Conservation (phyloP, 1,140 invertebrate genomes). For the Hermetia illucens region DNA sequence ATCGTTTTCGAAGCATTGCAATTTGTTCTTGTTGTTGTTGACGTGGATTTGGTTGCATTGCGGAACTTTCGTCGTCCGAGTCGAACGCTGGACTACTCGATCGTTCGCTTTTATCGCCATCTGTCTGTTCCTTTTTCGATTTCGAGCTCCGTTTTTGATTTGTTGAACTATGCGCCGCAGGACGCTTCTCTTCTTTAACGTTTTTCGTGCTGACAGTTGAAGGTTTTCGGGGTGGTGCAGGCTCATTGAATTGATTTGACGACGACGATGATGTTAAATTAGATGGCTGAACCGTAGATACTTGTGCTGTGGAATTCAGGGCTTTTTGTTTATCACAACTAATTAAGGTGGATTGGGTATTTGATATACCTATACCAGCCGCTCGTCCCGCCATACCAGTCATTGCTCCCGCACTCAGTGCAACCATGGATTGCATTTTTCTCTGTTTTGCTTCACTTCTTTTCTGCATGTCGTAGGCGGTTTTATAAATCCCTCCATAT, state of each 20-base stretch:
- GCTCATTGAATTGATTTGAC: slow-evolving; percentile 4
- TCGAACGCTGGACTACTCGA: slow-evolving; percentile 92
- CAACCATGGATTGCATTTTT: slow-evolving; percentile 89
- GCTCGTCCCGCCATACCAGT: slow-evolving; percentile 77
- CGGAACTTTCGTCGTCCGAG: slow-evolving; percentile 76
- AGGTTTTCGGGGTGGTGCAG: no score
- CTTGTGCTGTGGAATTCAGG: slow-evolving; percentile 12
- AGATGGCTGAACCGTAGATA: not conserved
- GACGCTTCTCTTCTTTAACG: no score
- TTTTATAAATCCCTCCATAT: slow-evolving; percentile 96
- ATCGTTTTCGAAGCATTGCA: slow-evolving; percentile 22
- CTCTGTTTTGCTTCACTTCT: slow-evolving; percentile 91
- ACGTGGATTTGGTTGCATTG: slow-evolving; percentile 24
- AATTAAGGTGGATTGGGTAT: slow-evolving; percentile 54
- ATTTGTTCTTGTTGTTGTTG: slow-evolving; percentile 18
- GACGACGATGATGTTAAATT: slow-evolving; percentile 5
- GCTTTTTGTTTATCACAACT: slow-evolving; percentile 53
- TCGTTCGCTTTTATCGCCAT: slow-evolving; percentile 63
- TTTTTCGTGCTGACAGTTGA: no score
- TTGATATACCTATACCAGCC: slow-evolving; percentile 68
- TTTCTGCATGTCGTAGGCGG: slow-evolving; percentile 95
- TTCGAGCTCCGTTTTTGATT: not conserved
- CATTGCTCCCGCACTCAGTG: slow-evolving; percentile 73
- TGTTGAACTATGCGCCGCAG: no score
- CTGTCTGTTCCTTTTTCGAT: slow-evolving; percentile 34